Evolutionary conservation across 2,888 invertebrate species (phyloP), one percentile per base, ranked within the genome.

Genomic region (Pharmacophagus antenor): DNA sequence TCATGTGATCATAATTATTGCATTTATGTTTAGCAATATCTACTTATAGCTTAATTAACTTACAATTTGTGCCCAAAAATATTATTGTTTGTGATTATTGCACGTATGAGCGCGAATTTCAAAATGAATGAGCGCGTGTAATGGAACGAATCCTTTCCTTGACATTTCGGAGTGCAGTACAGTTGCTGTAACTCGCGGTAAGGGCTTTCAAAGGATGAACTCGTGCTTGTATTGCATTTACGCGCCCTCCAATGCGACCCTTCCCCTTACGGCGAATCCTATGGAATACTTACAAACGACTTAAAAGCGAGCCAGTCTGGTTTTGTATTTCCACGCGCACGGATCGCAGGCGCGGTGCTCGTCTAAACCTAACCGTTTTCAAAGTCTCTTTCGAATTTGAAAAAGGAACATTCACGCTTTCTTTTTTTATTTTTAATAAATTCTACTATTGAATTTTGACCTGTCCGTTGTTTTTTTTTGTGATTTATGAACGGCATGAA

Each of bases 201-300:
- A 84, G 88, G 85, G 83, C 79, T 77, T 71, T 54, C 68, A 73
- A 77, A 85, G 82, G 82, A 83, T 83, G 82, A 82, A 81, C 80
- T 84, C 81, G 79, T 84, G 88, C 88, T 72, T 73, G 75, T 77
- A 79, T 80, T 85, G 88, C 88, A 86, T 85, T 82, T 82, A 85
- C 77, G 85, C 88, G 88, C 89, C 89, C 88, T 88, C 81, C 81
- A 74, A 68, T 77, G 73, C 84, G 88, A 87, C 88, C 89, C 89
- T 88, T 89, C 88, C 89, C 89, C 88, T 85, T 85, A 82, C 84
- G 74, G 80, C 84, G 82, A 85, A 86, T 87, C 84, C 86, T 85
- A 88, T 85, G 84, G 87, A 87, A 85, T 85, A 88, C 87, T 86
- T 85, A 85, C 85, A 82, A 84, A 80, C 82, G 85, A 84, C 83